Evolutionary conservation across 2,888 invertebrate species (phyloP).

Genomic region (Dynastes grantii): DNA sequence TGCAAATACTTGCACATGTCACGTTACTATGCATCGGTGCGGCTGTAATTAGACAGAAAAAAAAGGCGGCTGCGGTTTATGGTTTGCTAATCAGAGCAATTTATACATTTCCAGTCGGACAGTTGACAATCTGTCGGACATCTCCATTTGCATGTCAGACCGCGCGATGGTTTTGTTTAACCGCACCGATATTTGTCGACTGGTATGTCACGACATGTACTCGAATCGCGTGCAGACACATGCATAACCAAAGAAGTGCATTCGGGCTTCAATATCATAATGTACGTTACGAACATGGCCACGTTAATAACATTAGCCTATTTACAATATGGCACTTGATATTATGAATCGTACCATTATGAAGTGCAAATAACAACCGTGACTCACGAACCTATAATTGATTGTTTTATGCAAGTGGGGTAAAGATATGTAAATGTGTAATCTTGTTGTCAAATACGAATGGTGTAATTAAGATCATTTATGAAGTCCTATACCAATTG

Average conservation of each 20-base stretch:
- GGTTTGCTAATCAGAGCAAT: conserved; percentile 14
- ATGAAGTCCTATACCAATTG: too few species aligned
- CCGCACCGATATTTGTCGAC: conserved; percentile 16
- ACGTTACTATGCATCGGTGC: background rate
- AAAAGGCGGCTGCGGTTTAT: background rate
- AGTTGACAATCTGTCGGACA: conserved; percentile 22
- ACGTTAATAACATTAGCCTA: background rate
- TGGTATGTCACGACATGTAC: background rate
- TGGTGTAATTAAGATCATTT: too few species aligned
- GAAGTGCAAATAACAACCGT: background rate
- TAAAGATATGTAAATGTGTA: too few species aligned
- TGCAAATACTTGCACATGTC: too few species aligned
- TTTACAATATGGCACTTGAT: background rate
- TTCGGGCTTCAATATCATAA: background rate
- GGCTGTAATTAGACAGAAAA: background rate
- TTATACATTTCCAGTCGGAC: conserved; percentile 12
- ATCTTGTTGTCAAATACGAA: too few species aligned
- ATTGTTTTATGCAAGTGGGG: too few species aligned
- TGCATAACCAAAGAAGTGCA: conserved; percentile 1
- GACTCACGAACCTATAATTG: background rate
- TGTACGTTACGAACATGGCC: background rate
- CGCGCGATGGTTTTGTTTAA: conserved; percentile 20
- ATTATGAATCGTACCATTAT: background rate
- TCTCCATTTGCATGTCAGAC: conserved; percentile 13
- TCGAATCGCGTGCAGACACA: background rate